Evolutionary conservation across 2,888 invertebrate species (phyloP).

Genomic region (Syrista parreyssii): DNA sequence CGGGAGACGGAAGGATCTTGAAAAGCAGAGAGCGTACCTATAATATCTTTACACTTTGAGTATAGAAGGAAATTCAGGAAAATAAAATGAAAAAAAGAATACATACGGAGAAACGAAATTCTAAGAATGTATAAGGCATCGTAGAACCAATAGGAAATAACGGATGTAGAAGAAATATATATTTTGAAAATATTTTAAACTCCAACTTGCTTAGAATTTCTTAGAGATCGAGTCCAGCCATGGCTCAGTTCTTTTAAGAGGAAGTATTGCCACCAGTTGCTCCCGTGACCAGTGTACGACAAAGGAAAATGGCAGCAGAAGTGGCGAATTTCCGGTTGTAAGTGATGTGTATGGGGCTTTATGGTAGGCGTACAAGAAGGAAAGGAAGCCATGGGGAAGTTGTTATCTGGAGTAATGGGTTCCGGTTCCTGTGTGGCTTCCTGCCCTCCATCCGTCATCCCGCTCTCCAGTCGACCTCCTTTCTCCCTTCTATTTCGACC

Average conservation of each 20-base stretch:
- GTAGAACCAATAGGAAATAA: neutral
- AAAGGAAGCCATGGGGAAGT: conserved; percentile 47
- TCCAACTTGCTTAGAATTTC: neutral
- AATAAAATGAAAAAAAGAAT: neutral
- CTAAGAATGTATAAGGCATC: neutral
- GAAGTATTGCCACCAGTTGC: conserved; percentile 46
- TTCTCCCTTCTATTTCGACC: neutral
- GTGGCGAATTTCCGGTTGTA: conserved; percentile 51
- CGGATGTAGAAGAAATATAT: neutral
- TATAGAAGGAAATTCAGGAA: neutral
- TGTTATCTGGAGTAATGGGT: conserved; percentile 55
- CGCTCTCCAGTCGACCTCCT: conserved; percentile 15
- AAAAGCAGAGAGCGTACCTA: neutral
- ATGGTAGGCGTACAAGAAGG: conserved; percentile 52
- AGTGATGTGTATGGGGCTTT: conserved; percentile 16
- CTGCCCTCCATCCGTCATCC: conserved; percentile 48
- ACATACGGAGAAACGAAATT: neutral
- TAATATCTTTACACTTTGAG: neutral
- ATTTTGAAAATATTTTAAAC: neutral
- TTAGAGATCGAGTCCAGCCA: neutral
- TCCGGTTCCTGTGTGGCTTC: conserved; percentile 52
- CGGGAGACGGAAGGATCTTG: no score
- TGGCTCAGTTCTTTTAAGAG: neutral
- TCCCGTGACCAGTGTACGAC: conserved; percentile 29
- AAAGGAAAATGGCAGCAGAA: conserved; percentile 38